Evolutionary conservation across 2,888 invertebrate genomes (phyloP), one percentile per base, ranked within the genome.

Genomic region (Drymonia ruficornis): DNA sequence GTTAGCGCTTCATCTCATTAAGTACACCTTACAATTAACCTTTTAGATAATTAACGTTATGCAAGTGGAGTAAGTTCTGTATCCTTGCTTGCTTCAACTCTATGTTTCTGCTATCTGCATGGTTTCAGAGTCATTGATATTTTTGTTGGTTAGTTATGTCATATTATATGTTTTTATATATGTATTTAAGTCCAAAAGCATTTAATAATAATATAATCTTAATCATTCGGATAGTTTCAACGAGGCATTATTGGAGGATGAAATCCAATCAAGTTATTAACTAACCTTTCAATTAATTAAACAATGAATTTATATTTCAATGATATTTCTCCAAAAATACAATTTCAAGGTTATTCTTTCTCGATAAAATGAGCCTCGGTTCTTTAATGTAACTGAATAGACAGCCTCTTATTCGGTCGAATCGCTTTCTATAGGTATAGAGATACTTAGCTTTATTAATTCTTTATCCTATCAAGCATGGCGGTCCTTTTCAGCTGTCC

Each of bases 361-460:
- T n/a, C 36, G 3, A 34, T 11, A 36, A 36, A 11, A 36, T 4
- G 36, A 5, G n/a, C 11, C 40, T 19, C 43, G 67, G 72, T 74
- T 71, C 65, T 66, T 69, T 68, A 74, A 77, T 70, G 60, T 72
- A 65, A 49, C 52, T 49, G 43, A 63, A 60, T 34, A 64, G 61
- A 65, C 67, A 52, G 65, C 19, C n/a, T 62, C 60, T 67, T 63
- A 71, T 69, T 70, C 49, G 67, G 61, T 63, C 62, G 64, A 67
- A 60, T 67, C 65, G 56, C 53, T 64, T 60, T 65, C 64, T 59
- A 61, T 61, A 56, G 60, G 55, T 55, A 53, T 34, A 48, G 56
- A 58, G 62, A 56, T 80, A 82, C 81, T 83, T 80, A 83, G 71
- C 73, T 68, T 76, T 82, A 84, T 82, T 83, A 83, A 81, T 79